Percentiles rank a stretch among this genome's conserved stretches.
These are phyloP conservation scores for Pararge aegeria DNA, from an alignment of 1,140 invertebrate species.

Conservation along the genomic window DNA sequence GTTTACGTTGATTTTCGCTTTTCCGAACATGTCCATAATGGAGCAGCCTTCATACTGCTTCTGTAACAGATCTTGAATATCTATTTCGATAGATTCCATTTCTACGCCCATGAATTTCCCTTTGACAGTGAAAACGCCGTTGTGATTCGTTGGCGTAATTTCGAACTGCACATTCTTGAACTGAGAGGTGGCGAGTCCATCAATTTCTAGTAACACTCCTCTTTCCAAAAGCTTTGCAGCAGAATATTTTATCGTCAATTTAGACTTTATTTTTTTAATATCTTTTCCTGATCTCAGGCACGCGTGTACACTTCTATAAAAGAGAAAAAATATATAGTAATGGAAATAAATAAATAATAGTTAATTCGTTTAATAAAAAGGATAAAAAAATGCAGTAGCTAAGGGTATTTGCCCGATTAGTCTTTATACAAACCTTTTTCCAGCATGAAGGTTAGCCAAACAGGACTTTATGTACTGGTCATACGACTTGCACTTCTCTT, in stretches of 20 bases:
- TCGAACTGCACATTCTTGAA: slow-evolving; percentile 91
- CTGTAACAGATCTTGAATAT: slow-evolving; percentile 88
- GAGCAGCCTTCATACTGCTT: slow-evolving; percentile 89
- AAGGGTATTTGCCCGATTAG: no score
- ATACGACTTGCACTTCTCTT: slow-evolving; percentile 90
- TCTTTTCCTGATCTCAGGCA: slow-evolving; percentile 77
- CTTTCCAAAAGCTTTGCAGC: slow-evolving; percentile 87
- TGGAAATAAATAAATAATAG: no score
- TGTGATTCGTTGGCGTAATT: slow-evolving; percentile 85
- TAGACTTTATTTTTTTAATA: slow-evolving; percentile 81
- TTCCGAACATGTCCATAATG: slow-evolving; percentile 90
- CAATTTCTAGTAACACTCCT: slow-evolving; percentile 87
- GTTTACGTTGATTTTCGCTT: slow-evolving; percentile 90
- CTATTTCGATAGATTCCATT: slow-evolving; percentile 88
- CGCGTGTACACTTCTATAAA: slow-evolving; percentile 80
- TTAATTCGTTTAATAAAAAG: no score
- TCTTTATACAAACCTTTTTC: no score
- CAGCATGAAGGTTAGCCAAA: slow-evolving; percentile 86
- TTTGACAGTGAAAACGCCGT: slow-evolving; percentile 86
- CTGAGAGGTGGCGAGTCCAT: slow-evolving; percentile 83
- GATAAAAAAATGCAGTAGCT: no score
- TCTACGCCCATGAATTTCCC: slow-evolving; percentile 91
- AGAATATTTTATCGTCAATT: slow-evolving; percentile 85
- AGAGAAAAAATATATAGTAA: slow-evolving; percentile 11
- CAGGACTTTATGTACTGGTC: slow-evolving; percentile 89